phyloP scores from a whole-genome alignment of 1,140 invertebrate species.

The Monomorium pharaonis region DNA sequence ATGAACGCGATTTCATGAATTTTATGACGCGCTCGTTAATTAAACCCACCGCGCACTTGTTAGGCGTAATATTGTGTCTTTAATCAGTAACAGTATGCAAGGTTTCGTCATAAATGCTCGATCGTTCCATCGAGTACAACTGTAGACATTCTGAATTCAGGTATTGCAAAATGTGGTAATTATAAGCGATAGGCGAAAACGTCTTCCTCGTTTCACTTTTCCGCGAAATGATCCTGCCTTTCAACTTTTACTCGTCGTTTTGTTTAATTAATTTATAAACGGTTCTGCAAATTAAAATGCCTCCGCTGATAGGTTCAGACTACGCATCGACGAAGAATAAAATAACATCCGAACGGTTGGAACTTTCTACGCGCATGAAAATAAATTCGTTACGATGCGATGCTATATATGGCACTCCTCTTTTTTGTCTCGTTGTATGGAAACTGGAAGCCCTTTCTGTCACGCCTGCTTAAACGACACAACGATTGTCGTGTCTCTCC shows the following conservation, averaged over 20 bases:
- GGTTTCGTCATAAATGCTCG: neutral
- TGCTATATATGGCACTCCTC: neutral
- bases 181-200: neutral
- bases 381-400: neutral
- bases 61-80: constrained; percentile 25
- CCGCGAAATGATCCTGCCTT: neutral
- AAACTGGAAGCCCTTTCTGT: constrained; percentile 40
- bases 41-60: constrained; percentile 25
- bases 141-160: neutral
- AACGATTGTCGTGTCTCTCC: constrained; percentile 11
- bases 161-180: neutral
- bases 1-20: constrained; percentile 53
- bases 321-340: neutral
- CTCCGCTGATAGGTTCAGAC: neutral
- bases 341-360: neutral
- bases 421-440: neutral
- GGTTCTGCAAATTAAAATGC: neutral
- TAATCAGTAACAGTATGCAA: neutral
- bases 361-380: neutral
- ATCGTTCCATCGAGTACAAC: neutral
- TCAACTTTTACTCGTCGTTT: constrained; percentile 10
- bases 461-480: constrained; percentile 47
- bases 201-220: constrained; percentile 34
- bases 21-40: constrained; percentile 55
- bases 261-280: neutral